Percentiles rank a stretch among this genome's conserved stretches.
phyloP scores from a whole-genome alignment of 2,113 vertebrate genomes.

The Macheiramphus alcinus region DNA sequence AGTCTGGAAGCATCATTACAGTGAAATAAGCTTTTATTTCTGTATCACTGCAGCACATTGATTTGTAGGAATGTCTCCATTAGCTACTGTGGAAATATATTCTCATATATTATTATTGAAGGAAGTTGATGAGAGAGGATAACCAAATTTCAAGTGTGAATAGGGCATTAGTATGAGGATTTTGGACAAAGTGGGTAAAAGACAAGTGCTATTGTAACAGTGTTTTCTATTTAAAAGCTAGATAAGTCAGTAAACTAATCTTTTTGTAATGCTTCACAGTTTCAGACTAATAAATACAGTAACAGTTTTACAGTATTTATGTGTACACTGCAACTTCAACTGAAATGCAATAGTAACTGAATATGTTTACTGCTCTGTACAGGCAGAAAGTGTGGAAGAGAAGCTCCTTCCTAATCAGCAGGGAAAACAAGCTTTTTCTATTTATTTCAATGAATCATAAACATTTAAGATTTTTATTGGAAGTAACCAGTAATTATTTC shows the following conservation, averaged over 20 bases:
- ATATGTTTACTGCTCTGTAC: not conserved
- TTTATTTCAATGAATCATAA: not conserved
- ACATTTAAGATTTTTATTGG: not conserved
- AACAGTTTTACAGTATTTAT: not conserved
- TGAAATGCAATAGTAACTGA: not conserved
- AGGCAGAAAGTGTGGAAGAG: not conserved
- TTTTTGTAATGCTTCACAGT: not conserved
- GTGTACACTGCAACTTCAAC: not conserved
- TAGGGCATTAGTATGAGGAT: constrained; percentile 4
- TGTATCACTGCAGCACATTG: constrained; percentile 84
- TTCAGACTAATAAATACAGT: not conserved
- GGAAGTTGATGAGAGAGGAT: constrained; percentile 66
- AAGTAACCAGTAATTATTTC: not conserved
- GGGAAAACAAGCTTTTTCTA: not conserved
- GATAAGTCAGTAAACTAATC: not conserved
- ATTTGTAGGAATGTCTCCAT: constrained; percentile 87
- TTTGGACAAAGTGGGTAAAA: constrained; percentile 26
- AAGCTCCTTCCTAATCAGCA: not conserved
- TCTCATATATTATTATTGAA: constrained; percentile 68
- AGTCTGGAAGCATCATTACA: constrained; percentile 95
- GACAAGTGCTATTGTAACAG: constrained; percentile 3
- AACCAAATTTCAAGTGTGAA: constrained; percentile 40
- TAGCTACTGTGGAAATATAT: constrained; percentile 76
- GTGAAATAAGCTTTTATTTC: constrained; percentile 89
- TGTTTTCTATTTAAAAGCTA: constrained; percentile 14